Percentiles rank a stretch among this genome's conserved stretches.
Evolutionary conservation across 2,113 vertebrate species (phyloP).

Genomic region (Paradoxurus hermaphroditus): DNA sequence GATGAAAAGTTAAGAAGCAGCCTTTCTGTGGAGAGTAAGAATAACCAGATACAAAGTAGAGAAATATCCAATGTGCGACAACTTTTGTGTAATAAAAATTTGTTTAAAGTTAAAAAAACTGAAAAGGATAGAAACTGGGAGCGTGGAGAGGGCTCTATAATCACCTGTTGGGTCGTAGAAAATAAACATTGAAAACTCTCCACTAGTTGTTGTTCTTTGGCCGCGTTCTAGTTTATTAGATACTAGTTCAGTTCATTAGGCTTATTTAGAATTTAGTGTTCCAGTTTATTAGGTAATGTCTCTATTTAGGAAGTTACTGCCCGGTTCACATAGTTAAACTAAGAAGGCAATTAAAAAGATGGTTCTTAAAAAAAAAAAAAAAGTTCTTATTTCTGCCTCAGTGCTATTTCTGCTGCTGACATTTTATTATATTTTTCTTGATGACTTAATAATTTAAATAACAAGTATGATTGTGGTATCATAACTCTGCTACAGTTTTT

Average conservation of each 20-base stretch:
- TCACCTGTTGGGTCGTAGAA: not conserved
- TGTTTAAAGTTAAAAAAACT: too few species aligned
- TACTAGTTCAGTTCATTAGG: not conserved
- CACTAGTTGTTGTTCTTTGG: not conserved
- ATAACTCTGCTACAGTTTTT: not conserved
- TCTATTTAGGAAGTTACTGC: not conserved
- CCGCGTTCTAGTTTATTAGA: not conserved
- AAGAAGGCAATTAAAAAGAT: not conserved
- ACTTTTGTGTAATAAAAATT: too few species aligned
- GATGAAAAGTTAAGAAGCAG: too few species aligned
- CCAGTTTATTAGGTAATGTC: not conserved
- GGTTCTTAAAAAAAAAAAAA: not conserved
- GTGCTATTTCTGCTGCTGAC: not conserved
- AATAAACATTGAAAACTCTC: not conserved
- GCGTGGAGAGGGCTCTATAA: not conserved
- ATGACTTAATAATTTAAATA: not conserved
- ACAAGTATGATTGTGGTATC: not conserved
- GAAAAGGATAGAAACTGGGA: not conserved
- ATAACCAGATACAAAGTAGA: too few species aligned
- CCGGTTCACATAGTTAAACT: not conserved
- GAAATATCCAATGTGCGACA: too few species aligned
- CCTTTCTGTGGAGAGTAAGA: too few species aligned
- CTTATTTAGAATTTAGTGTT: not conserved
- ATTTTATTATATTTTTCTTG: not conserved
- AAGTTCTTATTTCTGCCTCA: not conserved